phyloP scores from a whole-genome alignment of 2,113 vertebrate genomes.

The Crotalus viridis region DNA sequence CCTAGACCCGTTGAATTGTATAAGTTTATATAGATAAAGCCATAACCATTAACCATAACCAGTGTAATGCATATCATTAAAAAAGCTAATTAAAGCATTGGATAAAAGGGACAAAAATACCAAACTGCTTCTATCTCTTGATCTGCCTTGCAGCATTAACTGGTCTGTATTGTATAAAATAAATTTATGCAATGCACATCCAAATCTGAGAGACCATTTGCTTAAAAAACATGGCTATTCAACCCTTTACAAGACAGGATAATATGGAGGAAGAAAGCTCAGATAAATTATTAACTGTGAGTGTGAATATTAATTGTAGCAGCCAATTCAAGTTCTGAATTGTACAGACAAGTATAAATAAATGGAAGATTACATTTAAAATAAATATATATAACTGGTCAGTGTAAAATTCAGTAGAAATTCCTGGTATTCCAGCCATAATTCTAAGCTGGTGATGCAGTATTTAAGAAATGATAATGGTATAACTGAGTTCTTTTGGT shows the following conservation, averaged over 20 bases:
- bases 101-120: background rate
- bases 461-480: background rate
- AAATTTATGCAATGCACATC: background rate
- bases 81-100: background rate
- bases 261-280: background rate
- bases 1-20: slow-evolving; percentile 4
- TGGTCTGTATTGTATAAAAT: background rate
- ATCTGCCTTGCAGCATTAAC: background rate
- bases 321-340: background rate
- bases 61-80: background rate
- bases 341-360: background rate
- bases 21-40: background rate
- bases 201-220: background rate
- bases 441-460: background rate
- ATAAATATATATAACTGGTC: background rate
- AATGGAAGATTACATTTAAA: background rate
- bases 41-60: background rate
- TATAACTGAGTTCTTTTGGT: background rate
- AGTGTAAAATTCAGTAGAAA: background rate
- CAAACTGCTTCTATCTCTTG: background rate
- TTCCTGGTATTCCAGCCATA: background rate
- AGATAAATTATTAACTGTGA: background rate
- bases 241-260: background rate
- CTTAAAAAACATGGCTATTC: background rate
- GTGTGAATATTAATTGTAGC: background rate